Conservation (phyloP, 2,888 invertebrate genomes). For the Erebia epiphron region DNA sequence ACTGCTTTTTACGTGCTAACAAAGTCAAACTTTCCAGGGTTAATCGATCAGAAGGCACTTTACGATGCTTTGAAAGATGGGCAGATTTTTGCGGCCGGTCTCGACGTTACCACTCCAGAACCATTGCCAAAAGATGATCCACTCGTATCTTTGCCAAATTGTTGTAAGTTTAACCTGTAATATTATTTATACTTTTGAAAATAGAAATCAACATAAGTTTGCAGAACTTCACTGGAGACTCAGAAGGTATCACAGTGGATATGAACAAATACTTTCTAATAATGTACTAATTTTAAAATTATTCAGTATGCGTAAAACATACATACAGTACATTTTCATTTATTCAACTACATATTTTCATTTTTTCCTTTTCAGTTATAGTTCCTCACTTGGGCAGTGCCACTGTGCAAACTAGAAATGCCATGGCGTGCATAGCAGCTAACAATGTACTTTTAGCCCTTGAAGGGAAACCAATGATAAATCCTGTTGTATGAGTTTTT, state of each 20-base stretch:
- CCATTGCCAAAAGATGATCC: conserved; percentile 91
- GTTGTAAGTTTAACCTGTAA: conserved; percentile 82
- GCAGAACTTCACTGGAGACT: not conserved
- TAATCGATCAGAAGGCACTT: conserved; percentile 91
- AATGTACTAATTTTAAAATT: not conserved
- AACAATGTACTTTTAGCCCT: conserved; percentile 89
- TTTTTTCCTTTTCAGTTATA: conserved; percentile 81
- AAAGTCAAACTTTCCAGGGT: conserved; percentile 56
- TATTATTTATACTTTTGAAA: not conserved
- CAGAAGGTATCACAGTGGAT: not conserved
- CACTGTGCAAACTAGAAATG: conserved; percentile 87
- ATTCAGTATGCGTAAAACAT: not conserved
- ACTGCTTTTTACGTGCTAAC: too few relatives aligned
- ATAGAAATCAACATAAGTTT: not conserved
- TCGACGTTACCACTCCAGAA: conserved; percentile 95
- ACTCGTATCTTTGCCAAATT: conserved; percentile 89
- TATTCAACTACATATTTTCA: not conserved
- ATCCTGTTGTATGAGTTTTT: conserved; percentile 47
- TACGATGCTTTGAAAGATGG: conserved; percentile 87
- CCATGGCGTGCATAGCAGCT: conserved; percentile 90
- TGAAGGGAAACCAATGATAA: conserved; percentile 82
- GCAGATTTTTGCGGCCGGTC: conserved; percentile 92
- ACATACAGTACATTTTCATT: too few relatives aligned
- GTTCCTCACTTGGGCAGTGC: conserved; percentile 94
- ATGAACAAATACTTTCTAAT: not conserved